Evolutionary conservation across 2,888 invertebrate genomes (phyloP).

Genomic region (Drosophila peninsularis): DNA sequence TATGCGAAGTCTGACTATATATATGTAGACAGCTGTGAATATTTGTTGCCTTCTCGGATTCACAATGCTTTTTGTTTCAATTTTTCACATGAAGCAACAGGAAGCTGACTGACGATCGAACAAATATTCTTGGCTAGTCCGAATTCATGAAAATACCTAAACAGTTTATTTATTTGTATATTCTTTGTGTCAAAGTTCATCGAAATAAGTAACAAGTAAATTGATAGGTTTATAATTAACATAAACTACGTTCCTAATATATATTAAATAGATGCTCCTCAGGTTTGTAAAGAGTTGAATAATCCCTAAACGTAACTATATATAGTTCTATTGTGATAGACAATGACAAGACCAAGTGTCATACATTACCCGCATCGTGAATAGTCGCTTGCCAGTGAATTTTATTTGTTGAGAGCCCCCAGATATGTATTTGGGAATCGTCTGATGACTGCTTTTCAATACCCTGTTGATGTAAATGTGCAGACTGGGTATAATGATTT

Average conservation of each 20-base stretch:
- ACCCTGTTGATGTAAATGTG: background rate
- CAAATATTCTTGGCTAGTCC: background rate
- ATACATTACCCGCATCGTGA: background rate
- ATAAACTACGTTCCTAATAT: too few species aligned
- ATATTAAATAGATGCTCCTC: too few species aligned
- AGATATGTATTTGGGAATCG: constrained; percentile 3
- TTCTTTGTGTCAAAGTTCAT: too few species aligned
- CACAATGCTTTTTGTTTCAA: constrained; percentile 20
- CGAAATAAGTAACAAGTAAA: too few species aligned
- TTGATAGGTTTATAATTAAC: too few species aligned
- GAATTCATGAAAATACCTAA: background rate
- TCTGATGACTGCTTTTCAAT: constrained; percentile 7
- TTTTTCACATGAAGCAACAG: background rate
- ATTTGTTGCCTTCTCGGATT: constrained; percentile 17
- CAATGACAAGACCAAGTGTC: too few species aligned
- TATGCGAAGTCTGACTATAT: background rate
- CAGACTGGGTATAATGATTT: background rate
- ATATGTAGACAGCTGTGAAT: background rate
- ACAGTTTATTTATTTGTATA: background rate
- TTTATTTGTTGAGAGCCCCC: background rate
- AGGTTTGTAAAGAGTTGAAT: too few species aligned
- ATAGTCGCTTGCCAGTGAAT: background rate
- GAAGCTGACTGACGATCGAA: background rate
- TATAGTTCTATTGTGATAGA: background rate
- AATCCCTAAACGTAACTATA: too few species aligned